A percentile compares a stretch with the other conserved stretches of the same genome.
These are phyloP conservation scores for Nephrocerus scutellatus DNA, from an alignment of 2,888 invertebrate genomes.

Conservation along the genomic window DNA sequence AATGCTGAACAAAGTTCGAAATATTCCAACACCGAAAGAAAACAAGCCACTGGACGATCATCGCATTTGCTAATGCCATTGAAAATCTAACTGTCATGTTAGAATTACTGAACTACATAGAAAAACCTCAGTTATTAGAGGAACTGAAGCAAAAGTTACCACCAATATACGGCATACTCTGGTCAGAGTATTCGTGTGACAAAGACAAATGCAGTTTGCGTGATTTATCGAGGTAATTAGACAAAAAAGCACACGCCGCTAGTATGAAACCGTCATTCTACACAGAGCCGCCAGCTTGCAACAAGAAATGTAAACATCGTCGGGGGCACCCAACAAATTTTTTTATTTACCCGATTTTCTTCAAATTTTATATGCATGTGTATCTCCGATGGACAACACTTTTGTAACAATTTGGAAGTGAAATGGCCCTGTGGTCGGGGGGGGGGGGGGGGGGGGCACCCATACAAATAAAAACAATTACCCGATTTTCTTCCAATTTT, in stretches of 20 bases:
- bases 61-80: slow-evolving; percentile 4
- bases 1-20: not conserved
- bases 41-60: slow-evolving; percentile 4
- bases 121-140: slow-evolving; percentile 1
- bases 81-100: slow-evolving; percentile 9
- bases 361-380: too few relatives aligned
- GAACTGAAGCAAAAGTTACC: slow-evolving; percentile 2
- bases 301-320: not conserved
- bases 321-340: too few relatives aligned
- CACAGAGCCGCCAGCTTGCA: not conserved
- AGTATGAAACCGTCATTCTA: not conserved
- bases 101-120: slow-evolving; percentile 6
- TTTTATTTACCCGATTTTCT: too few relatives aligned
- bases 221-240: not conserved
- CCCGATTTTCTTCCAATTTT: too few relatives aligned
- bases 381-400: too few relatives aligned
- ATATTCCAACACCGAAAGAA: slow-evolving; percentile 1
- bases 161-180: slow-evolving; percentile 3
- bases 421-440: too few relatives aligned
- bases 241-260: not conserved
- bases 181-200: not conserved
- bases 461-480: too few relatives aligned
- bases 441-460: too few relatives aligned
- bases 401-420: too few relatives aligned
- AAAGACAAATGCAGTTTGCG: not conserved